Conservation (phyloP, 2,113 vertebrate genomes). For the Protobothrops flavoviridis region DNA sequence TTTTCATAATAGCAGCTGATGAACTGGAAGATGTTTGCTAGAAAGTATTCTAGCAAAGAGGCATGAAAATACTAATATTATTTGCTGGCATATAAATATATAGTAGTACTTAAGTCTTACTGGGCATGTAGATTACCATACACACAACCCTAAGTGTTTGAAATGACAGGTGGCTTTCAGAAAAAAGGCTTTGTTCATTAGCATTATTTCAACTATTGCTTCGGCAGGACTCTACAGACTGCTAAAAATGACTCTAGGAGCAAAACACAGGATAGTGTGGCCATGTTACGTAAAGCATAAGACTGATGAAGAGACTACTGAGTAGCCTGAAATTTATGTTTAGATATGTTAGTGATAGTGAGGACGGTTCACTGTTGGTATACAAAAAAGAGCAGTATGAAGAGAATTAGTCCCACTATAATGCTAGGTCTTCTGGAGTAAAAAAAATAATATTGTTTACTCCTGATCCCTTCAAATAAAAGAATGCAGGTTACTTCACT, state of each 20-base stretch:
- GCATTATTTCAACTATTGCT: constrained; percentile 8
- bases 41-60: background rate
- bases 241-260: background rate
- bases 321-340: background rate
- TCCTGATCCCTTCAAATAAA: background rate
- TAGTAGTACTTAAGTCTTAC: constrained; percentile 15
- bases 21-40: background rate
- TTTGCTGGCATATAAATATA: background rate
- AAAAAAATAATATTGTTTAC: background rate
- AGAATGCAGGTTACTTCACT: background rate
- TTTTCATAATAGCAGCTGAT: background rate
- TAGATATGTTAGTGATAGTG: background rate
- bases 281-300: background rate
- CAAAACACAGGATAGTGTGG: background rate
- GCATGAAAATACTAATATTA: background rate
- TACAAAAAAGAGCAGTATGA: background rate
- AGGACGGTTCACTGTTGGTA: background rate
- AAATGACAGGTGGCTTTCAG: constrained; percentile 12
- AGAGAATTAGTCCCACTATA: background rate
- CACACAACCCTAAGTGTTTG: background rate
- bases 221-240: constrained; percentile 6
- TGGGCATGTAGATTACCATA: background rate
- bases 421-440: background rate
- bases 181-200: background rate
- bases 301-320: background rate